Evolutionary conservation across 92 coral and sea anemone species (phyloP).

Genomic region (Phenganax marumi): DNA sequence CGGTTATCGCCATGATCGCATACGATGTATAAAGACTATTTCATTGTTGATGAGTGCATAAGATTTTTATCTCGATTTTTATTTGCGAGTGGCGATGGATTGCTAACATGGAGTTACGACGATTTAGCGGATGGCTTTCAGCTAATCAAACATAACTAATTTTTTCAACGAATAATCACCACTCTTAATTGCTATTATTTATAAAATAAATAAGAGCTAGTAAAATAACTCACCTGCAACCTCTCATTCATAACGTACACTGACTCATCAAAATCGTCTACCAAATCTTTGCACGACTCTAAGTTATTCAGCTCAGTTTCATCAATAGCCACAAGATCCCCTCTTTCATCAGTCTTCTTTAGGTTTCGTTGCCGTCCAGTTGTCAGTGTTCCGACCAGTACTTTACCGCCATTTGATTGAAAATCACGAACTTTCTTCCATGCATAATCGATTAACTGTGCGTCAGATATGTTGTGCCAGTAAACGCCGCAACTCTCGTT

Average conservation of each 20-base stretch:
- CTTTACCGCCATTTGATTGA: neutral
- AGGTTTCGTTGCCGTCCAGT: constrained; percentile 5
- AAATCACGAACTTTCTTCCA: constrained; percentile 7
- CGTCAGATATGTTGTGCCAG: neutral
- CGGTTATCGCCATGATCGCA: too few relatives aligned
- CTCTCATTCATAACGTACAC: neutral
- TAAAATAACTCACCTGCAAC: neutral
- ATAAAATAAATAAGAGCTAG: neutral
- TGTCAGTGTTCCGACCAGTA: neutral
- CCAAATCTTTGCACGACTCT: neutral
- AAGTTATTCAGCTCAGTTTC: neutral
- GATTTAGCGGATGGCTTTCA: too few relatives aligned
- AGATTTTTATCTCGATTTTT: too few relatives aligned
- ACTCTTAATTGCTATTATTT: neutral
- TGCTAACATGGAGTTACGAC: too few relatives aligned
- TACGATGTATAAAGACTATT: too few relatives aligned
- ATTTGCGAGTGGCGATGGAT: too few relatives aligned
- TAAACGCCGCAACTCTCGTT: neutral
- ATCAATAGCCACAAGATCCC: neutral
- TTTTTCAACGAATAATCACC: neutral
- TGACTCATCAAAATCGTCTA: neutral
- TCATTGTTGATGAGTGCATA: too few relatives aligned
- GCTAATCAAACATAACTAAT: neutral
- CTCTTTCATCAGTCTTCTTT: neutral
- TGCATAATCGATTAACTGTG: neutral